These are phyloP conservation scores for Pelusios castaneus DNA, from an alignment of 2,113 vertebrate genomes.

Conservation along the genomic window DNA sequence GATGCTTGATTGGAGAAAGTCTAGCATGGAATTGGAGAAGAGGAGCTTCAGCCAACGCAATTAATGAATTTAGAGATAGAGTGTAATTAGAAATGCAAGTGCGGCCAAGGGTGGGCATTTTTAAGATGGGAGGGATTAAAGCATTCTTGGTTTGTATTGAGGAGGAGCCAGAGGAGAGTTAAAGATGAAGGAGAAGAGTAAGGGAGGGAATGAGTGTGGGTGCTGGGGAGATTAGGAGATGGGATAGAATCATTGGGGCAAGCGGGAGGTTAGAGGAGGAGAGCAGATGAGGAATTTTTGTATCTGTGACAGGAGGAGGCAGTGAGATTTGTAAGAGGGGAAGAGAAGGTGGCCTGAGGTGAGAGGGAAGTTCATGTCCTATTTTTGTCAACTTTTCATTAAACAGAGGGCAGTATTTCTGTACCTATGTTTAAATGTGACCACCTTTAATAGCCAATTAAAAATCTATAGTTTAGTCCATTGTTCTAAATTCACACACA, in stretches of 20 bases:
- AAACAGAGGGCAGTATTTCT: background rate
- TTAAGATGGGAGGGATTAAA: background rate
- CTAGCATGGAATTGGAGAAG: background rate
- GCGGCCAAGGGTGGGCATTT: background rate
- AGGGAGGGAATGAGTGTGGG: background rate
- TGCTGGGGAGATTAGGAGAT: background rate
- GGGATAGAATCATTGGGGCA: background rate
- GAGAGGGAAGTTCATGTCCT: background rate
- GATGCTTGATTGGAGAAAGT: background rate
- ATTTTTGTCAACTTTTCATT: background rate
- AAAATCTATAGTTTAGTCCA: background rate
- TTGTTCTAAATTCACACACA: background rate
- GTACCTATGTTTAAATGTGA: background rate
- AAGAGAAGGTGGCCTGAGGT: background rate
- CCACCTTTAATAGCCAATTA: background rate
- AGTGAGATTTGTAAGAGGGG: background rate
- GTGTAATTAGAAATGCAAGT: background rate
- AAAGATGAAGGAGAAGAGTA: background rate
- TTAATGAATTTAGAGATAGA: background rate
- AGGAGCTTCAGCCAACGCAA: background rate
- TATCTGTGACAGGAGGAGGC: background rate
- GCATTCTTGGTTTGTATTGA: background rate
- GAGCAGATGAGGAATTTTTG: background rate
- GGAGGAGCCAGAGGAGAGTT: background rate
- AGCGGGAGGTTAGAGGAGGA: background rate